phyloP scores from a whole-genome alignment of 2,113 vertebrate genomes.

The Actenoides lindsayi region DNA sequence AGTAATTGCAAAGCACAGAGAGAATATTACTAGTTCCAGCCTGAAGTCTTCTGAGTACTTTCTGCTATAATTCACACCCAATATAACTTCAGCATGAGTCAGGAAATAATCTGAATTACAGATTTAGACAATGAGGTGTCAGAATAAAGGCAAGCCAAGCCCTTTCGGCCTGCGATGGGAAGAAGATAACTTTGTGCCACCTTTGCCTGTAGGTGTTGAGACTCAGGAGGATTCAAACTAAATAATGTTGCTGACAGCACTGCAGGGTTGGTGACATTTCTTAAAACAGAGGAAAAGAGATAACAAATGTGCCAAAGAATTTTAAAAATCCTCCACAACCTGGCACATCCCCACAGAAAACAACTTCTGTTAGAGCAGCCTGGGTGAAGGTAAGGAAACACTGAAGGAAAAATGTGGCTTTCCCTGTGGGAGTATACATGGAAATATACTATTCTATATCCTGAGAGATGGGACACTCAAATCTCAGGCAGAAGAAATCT shows the following conservation, averaged over 20 bases:
- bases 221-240: neutral
- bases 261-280: neutral
- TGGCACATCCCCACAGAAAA: neutral
- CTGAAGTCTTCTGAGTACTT: neutral
- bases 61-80: slow-evolving; percentile 17
- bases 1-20: neutral
- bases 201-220: slow-evolving; percentile 1
- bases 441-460: neutral
- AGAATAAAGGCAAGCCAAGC: neutral
- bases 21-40: neutral
- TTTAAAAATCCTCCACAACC: neutral
- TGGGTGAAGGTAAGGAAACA: neutral
- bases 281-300: slow-evolving; percentile 9
- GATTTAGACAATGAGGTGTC: neutral
- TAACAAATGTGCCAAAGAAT: neutral
- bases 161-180: neutral
- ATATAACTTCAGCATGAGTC: neutral
- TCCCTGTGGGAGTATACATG: neutral
- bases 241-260: neutral
- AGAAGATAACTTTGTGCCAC: neutral
- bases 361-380: neutral
- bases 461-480: neutral
- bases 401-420: neutral
- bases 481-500: neutral
- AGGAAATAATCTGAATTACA: slow-evolving; percentile 13